Base-by-base conservation (phyloP, 1,140 invertebrate species). In the Thrips palmi region DNA sequence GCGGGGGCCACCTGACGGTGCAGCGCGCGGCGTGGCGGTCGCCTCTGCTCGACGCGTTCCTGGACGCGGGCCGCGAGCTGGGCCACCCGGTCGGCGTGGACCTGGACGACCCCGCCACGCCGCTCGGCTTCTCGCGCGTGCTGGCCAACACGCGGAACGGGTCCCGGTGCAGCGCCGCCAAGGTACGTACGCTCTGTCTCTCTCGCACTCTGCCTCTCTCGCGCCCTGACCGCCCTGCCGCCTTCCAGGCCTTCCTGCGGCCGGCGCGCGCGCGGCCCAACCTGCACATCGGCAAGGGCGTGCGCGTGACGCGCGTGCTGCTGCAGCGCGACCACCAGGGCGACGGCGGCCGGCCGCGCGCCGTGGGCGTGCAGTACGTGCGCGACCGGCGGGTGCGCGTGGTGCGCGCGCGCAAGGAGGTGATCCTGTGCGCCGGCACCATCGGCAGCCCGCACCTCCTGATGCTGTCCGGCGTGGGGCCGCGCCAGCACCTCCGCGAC, bases 401-500 rank as follows among this genome's bases (percentile, higher is more conserved):
- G 14, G 59, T 69, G 0, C 54, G 56, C 10, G 64, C 62, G 0
- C 56, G 53, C 2, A 76, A 73, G 41, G 77, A 82, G 56, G 63
- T 80, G 0, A 63, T 81, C 21, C 21, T 80, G 4, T 72, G 70
- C 0, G 72, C 68, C 0, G 77, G 77, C 2, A 59, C 68, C 1
- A 65, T 80, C 4, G 74, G 77, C 45, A 65, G 71, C 0, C 69
- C 77, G 2, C 70, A 77, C 45, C 37, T 85, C 2, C 52, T 85
- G 1, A 71, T 82, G 67, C 48, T 81, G 1, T 81, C 77, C 1
- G 81, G 80, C 6, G 65, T 84, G 18, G 80, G 80, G 1, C 77
- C 77, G 0, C 62, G 50, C 38, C 56, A 70, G 12, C 69, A 82
- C 44, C 56, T 92, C 1, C 53, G 70, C 32, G 64, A 71, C 19